Evolutionary conservation across 2,113 vertebrate genomes (phyloP).

Genomic region (Calidris pygmaea): DNA sequence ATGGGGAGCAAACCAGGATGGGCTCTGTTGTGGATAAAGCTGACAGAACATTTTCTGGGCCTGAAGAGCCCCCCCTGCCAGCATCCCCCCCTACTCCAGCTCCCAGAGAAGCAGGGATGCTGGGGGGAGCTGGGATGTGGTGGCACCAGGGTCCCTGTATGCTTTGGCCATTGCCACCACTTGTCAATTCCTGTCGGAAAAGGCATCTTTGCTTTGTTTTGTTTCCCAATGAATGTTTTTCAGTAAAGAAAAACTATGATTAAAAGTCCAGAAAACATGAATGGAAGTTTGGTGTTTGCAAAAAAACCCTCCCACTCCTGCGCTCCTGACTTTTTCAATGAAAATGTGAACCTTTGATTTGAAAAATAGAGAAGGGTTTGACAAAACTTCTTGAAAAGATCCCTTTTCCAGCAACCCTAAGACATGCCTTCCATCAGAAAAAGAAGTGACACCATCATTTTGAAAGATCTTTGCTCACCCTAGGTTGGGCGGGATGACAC

Average conservation of each 20-base stretch:
- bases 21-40: background rate
- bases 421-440: background rate
- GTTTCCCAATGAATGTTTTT: background rate
- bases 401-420: background rate
- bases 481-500: accelerated
- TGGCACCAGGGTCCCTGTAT: background rate
- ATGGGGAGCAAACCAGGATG: background rate
- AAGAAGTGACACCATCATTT: background rate
- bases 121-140: background rate
- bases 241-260: background rate
- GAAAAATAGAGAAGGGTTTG: background rate
- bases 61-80: accelerated
- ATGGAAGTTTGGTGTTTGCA: background rate
- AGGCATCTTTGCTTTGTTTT: background rate
- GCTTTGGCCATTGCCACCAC: too few relatives aligned
- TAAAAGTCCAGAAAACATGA: background rate
- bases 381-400: background rate
- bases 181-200: accelerated
- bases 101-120: background rate
- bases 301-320: background rate
- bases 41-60: background rate
- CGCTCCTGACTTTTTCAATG: background rate
- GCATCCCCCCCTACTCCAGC: background rate
- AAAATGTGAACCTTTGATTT: background rate
- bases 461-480: background rate